Evolutionary conservation across 2,797 vertebrate genomes (phyloP), one percentile per base, ranked within the genome.

Genomic region (Syncerus caffer): DNA sequence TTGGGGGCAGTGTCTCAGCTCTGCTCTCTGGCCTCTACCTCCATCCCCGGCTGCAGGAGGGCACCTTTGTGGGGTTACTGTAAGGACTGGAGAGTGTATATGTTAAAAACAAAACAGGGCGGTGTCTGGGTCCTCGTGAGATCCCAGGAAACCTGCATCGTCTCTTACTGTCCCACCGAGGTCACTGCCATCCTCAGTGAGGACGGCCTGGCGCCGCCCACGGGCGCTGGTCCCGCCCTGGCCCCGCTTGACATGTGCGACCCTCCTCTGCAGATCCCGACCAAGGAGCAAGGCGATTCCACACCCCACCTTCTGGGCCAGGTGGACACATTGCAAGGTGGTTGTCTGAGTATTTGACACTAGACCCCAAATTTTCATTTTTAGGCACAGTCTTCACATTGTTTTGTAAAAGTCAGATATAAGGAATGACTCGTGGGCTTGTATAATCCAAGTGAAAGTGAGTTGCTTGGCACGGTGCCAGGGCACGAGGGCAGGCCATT

Each of bases 151-250:
- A 17, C 78, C 23, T 2, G 11, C 27, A 3, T 29, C 8, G 0
- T 27, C 45, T 38, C 25, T 50, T 34, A 3, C 1, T 21, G 16
- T 58, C 12, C 0, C 29, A 8, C 9, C 6, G 14, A 64, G 76
- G 2, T 38, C 16, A 1, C n/a, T 2, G 0, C 55, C 10, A 1
- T 34, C 15, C 79, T 13, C 45, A 45, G 29, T 27, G 7, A 11
- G 3, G 64, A 12, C 8, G 53, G n/a, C 17, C 29, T 57, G n/a
- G 55, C 4, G 8, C 53, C 10, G 0, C 45, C 2, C 19, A 10
- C 0, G 64, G 64, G 34, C 13, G 19, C 19, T 11, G 34, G 9
- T 51, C 45, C 14, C 15, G 21, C 25, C 64, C 15, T 19, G 34
- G 7, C 51, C 45, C 17, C 17, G 0, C 34, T 23, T 23, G 62